phyloP scores from a whole-genome alignment of 2,888 invertebrate species.

The Cantharis flavilabris region DNA sequence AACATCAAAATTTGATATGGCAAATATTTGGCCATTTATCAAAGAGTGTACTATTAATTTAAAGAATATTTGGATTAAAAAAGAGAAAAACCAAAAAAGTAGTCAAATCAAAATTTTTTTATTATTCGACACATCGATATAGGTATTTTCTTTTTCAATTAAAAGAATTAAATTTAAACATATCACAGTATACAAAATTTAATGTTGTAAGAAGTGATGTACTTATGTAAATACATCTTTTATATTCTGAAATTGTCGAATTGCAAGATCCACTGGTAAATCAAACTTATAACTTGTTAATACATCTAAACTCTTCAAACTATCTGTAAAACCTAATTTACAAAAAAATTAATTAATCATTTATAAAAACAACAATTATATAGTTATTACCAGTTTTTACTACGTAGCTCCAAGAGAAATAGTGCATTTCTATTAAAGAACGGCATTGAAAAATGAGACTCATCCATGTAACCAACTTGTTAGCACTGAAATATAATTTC shows the following conservation, averaged over 20 bases:
- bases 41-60: too few species aligned
- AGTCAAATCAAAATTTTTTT: not conserved
- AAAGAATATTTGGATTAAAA: not conserved
- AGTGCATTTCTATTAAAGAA: slow-evolving; percentile 77
- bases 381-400: slow-evolving; percentile 76
- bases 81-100: not conserved
- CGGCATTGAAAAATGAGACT: slow-evolving; percentile 89
- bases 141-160: not conserved
- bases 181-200: slow-evolving; percentile 27
- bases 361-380: not conserved
- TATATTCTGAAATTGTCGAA: slow-evolving; percentile 96
- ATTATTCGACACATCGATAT: not conserved
- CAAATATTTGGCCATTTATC: too few species aligned
- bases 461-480: slow-evolving; percentile 92
- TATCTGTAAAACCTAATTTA: slow-evolving; percentile 87
- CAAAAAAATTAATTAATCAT: not conserved
- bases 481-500: slow-evolving; percentile 66
- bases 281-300: slow-evolving; percentile 86
- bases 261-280: slow-evolving; percentile 94
- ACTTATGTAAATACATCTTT: slow-evolving; percentile 90
- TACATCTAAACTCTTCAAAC: slow-evolving; percentile 86
- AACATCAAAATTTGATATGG: too few species aligned
- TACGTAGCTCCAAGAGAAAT: slow-evolving; percentile 93
- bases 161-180: slow-evolving; percentile 5
- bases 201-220: slow-evolving; percentile 9